Percentiles rank a stretch among this genome's conserved stretches.
These are phyloP conservation scores for Acrobasis repandana DNA, from an alignment of 2,888 invertebrate species.

Conservation along the genomic window DNA sequence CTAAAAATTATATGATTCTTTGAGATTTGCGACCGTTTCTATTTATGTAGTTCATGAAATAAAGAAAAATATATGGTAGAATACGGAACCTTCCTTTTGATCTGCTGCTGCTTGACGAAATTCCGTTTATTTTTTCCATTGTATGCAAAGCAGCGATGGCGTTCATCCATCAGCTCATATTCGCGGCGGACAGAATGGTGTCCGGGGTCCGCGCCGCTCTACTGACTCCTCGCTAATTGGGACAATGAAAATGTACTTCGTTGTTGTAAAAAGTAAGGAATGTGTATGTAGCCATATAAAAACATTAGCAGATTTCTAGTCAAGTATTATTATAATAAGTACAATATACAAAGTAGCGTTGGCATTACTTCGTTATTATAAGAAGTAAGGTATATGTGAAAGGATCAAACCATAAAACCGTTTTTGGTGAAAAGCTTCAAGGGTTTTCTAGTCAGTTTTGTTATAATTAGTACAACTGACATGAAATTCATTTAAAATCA, in stretches of 20 bases:
- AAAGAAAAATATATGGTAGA: not conserved
- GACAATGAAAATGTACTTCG: constrained; percentile 40
- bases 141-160: constrained; percentile 74
- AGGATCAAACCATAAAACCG: too few relatives aligned
- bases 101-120: constrained; percentile 1
- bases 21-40: too few relatives aligned
- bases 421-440: too few relatives aligned
- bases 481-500: too few relatives aligned
- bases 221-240: constrained; percentile 59
- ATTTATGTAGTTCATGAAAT: too few relatives aligned
- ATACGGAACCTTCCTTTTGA: not conserved
- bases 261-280: constrained; percentile 20
- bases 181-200: constrained; percentile 58
- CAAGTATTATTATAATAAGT: too few relatives aligned
- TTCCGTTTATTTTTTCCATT: constrained; percentile 64
- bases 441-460: too few relatives aligned
- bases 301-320: too few relatives aligned
- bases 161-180: constrained; percentile 80
- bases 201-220: constrained; percentile 55
- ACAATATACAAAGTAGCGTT: too few relatives aligned
- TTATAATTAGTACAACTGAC: too few relatives aligned
- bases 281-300: too few relatives aligned
- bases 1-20: too few relatives aligned
- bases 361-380: constrained; percentile 23
- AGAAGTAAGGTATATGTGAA: constrained; percentile 1